phyloP scores from a whole-genome alignment of 2,888 invertebrate species.

The Caenorhabditis uteleia region DNA sequence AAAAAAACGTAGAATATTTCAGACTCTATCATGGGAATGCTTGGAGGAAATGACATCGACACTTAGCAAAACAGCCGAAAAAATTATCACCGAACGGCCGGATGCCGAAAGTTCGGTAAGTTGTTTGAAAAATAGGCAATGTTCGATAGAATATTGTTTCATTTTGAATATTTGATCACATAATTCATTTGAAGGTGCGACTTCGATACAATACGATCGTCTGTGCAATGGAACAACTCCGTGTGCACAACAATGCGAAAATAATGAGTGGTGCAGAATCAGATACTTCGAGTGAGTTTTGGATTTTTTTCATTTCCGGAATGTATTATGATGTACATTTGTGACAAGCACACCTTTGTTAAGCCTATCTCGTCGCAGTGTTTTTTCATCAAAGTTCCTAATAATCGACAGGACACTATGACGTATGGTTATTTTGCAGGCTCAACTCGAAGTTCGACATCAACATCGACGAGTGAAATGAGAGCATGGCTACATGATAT shows the following conservation, averaged over 20 bases:
- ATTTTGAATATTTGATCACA: neutral
- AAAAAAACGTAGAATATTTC: constrained; percentile 13
- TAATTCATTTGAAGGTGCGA: constrained; percentile 20
- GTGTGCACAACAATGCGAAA: constrained; percentile 25
- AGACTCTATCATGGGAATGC: constrained; percentile 52
- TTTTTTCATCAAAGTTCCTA: constrained; percentile 7
- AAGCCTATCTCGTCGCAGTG: constrained; percentile 4
- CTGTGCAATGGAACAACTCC: constrained; percentile 52
- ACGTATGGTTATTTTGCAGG: too few species aligned
- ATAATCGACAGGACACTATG: neutral
- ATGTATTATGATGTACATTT: constrained; percentile 1
- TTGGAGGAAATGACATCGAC: constrained; percentile 47
- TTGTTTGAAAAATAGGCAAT: neutral
- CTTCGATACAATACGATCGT: constrained; percentile 52
- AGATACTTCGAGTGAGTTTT: constrained; percentile 42
- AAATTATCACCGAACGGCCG: constrained; percentile 32
- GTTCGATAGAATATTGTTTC: neutral
- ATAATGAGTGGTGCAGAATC: constrained; percentile 27
- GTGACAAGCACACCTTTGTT: constrained; percentile 17
- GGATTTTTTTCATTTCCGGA: neutral
- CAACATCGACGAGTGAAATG: constrained; percentile 39
- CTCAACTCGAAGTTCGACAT: constrained; percentile 27
- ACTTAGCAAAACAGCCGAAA: constrained; percentile 32
- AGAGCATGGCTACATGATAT: constrained; percentile 47
- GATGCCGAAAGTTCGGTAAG: constrained; percentile 34